Percentiles rank a stretch among this genome's conserved stretches.
phyloP scores from a whole-genome alignment of 2,888 invertebrate species.

The Kryphioiulus occultus region DNA sequence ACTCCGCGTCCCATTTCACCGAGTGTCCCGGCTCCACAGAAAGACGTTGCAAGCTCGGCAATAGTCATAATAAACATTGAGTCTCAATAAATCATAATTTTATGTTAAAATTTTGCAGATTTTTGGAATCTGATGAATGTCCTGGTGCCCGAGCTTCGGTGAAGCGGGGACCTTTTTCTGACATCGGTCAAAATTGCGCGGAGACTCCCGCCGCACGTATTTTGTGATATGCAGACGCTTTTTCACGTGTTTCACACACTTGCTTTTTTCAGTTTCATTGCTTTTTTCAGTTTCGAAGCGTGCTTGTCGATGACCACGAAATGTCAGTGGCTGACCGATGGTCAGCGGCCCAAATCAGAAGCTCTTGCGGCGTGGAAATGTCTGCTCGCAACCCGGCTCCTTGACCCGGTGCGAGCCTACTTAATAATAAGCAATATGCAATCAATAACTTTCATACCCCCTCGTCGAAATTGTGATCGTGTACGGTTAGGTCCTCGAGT shows the following conservation, averaged over 20 bases:
- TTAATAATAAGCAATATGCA: conserved; percentile 40
- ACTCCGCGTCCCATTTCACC: background rate
- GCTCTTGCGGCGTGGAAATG: background rate
- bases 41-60: background rate
- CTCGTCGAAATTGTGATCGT: background rate
- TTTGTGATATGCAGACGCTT: background rate
- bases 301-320: background rate
- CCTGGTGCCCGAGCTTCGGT: background rate
- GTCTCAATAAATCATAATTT: too few species aligned
- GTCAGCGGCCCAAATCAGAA: background rate
- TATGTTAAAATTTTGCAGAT: background rate
- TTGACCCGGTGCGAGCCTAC: background rate
- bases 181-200: too few species aligned
- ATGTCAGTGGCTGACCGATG: background rate
- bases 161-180: background rate
- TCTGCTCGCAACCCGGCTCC: background rate
- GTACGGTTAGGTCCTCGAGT: background rate
- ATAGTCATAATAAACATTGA: conserved; percentile 5
- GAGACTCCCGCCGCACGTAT: background rate
- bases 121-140: background rate
- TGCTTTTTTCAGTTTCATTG: background rate
- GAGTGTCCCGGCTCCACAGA: too few species aligned
- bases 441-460: background rate
- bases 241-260: background rate
- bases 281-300: background rate